These are phyloP conservation scores for Danio aesculapii DNA, from an alignment of 2,797 vertebrate genomes.

Conservation along the genomic window DNA sequence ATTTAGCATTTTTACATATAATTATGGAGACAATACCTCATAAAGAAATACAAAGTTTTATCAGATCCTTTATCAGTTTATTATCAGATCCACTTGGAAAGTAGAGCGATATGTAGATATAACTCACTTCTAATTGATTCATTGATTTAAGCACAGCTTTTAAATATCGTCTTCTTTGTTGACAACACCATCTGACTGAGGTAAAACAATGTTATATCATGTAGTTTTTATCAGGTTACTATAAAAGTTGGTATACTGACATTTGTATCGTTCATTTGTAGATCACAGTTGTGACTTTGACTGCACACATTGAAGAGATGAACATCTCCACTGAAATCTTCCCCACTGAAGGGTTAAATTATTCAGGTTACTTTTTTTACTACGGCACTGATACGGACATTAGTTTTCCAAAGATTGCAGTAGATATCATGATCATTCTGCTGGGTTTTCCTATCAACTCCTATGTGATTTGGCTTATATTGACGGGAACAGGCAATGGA, in stretches of 20 bases:
- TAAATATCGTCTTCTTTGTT: neutral
- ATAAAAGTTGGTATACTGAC: neutral
- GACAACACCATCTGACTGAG: neutral
- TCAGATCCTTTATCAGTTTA: too few species aligned
- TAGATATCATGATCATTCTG: neutral
- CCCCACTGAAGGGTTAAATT: neutral
- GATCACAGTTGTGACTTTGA: too few species aligned
- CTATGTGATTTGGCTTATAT: neutral
- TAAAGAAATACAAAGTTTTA: neutral
- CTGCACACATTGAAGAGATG: neutral
- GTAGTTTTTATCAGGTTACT: neutral
- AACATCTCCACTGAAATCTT: neutral
- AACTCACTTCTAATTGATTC: too few species aligned
- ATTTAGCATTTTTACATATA: neutral
- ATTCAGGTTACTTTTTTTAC: too few species aligned
- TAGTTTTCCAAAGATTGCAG: neutral
- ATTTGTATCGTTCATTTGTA: neutral
- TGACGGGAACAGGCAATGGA: too few species aligned
- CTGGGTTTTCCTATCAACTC: neutral
- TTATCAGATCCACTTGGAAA: neutral
- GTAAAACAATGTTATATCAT: neutral
- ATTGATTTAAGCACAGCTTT: neutral
- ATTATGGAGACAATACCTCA: too few species aligned
- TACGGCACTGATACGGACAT: neutral
- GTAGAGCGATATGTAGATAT: neutral